Conservation (phyloP, 1,140 invertebrate genomes). For the Hycleus cichorii region DNA sequence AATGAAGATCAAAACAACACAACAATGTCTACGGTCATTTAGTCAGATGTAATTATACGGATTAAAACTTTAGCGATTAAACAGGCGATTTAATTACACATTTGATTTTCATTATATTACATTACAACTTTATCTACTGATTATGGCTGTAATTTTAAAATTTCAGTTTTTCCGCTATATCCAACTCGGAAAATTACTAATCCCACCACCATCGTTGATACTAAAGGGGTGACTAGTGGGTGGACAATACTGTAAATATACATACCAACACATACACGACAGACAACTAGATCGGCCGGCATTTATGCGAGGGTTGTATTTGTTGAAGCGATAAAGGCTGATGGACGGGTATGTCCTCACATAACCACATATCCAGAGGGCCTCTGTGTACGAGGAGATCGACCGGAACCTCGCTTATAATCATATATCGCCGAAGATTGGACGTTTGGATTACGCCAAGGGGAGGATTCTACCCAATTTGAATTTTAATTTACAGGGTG, state of each 20-base stretch:
- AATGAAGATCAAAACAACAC: constrained; percentile 28
- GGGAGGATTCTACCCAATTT: constrained; percentile 36
- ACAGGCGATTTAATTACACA: too few species aligned
- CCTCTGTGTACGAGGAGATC: constrained; percentile 26
- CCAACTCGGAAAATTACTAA: too few species aligned
- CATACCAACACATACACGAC: neutral
- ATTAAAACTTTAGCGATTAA: constrained; percentile 1
- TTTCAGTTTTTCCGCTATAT: too few species aligned
- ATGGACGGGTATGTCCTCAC: constrained; percentile 43
- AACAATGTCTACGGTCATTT: constrained; percentile 20
- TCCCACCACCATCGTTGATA: too few species aligned
- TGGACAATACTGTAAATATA: neutral
- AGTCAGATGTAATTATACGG: constrained; percentile 10
- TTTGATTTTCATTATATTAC: too few species aligned
- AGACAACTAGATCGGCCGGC: constrained; percentile 33
- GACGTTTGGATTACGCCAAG: constrained; percentile 31
- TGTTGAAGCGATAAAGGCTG: constrained; percentile 41
- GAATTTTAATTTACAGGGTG: constrained; percentile 42
- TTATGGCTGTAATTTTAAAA: too few species aligned
- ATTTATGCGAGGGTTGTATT: constrained; percentile 40
- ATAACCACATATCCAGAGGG: constrained; percentile 39
- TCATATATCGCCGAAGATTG: constrained; percentile 40
- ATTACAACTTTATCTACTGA: too few species aligned
- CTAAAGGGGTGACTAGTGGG: neutral
- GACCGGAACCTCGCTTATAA: constrained; percentile 38